Evolutionary conservation across 2,113 vertebrate genomes (phyloP).

Genomic region (Azemiops feae): DNA sequence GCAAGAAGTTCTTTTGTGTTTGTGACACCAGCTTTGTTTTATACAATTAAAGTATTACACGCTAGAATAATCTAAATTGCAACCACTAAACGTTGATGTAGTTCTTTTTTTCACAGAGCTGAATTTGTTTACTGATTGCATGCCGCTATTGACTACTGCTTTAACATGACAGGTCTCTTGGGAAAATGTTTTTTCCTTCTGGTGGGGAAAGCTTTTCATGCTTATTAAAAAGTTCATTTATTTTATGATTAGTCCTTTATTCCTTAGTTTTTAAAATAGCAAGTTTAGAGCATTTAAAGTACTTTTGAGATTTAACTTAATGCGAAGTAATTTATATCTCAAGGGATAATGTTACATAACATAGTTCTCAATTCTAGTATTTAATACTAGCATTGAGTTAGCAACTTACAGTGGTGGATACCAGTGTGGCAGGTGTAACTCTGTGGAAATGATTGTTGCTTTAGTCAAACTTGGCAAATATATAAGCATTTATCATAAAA

Average conservation of each 20-base stretch:
- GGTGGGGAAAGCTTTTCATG: conserved; percentile 52
- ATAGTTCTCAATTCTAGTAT: not conserved
- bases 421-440: not conserved
- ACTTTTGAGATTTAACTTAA: conserved; percentile 35
- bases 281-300: conserved; percentile 44
- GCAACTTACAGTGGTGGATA: not conserved
- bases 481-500: not conserved
- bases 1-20: conserved; percentile 85
- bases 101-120: conserved; percentile 77
- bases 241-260: conserved; percentile 28
- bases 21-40: conserved; percentile 94
- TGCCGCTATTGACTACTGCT: conserved; percentile 82
- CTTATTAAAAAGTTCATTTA: conserved; percentile 52
- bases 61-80: conserved; percentile 95
- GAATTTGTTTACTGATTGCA: conserved; percentile 90
- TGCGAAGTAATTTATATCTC: conserved; percentile 40
- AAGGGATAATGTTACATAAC: conserved; percentile 34
- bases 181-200: conserved; percentile 58
- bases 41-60: conserved; percentile 94
- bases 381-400: not conserved
- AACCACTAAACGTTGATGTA: conserved; percentile 82
- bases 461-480: not conserved
- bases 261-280: conserved; percentile 7
- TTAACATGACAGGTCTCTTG: conserved; percentile 81
- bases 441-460: not conserved